Evolutionary conservation across 2,113 vertebrate genomes (phyloP), one percentile per base, ranked within the genome.

Genomic region (Murina feae): DNA sequence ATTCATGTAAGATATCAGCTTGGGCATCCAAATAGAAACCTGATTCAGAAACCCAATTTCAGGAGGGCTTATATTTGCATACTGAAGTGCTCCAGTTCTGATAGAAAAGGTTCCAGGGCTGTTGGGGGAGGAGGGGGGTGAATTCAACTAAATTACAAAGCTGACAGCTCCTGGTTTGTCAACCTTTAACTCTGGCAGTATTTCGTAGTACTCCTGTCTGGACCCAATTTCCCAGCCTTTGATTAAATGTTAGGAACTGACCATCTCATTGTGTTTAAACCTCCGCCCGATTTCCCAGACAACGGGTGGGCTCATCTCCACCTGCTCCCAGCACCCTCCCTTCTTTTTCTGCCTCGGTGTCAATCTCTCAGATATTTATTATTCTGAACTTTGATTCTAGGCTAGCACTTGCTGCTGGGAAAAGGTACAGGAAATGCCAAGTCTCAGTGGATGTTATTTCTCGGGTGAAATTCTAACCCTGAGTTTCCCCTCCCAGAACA

Each of bases 381-480:
- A 96, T 96, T 97, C 95, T 96, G 93, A 98, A 97, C 92, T 97
- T 96, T 96, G 92, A 90, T 93, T 97, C 97, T 66, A 92, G 97
- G 95, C 78, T 96, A 79, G 87, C 66, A 89, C 85, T 97, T 89
- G 91, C 95, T 92, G 74, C 87, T 89, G 93, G 96, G 95, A 86
- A 97, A 83, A 89, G 92, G 69, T 65, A 84, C 69, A 78, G 68
- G 91, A 97, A 98, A 98, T 96, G 93, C 89, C 96, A 97, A 51
- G 76, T 96, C 96, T 96, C 95, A 69, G 76, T 18, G 63, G 93
- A 75, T 94, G 97, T 94, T 66, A 93, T 91, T 90, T 92, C 72
- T 68, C 6, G 30, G 89, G 89, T 92, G 35, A 97, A 94, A 97
- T 95, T 97, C 96, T 96, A 93, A 92, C 94, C 90, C 81, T 28